Percentiles rank a stretch among this genome's conserved stretches.
Evolutionary conservation across 2,888 invertebrate species (phyloP).

Genomic region (Yponomeuta cagnagella): DNA sequence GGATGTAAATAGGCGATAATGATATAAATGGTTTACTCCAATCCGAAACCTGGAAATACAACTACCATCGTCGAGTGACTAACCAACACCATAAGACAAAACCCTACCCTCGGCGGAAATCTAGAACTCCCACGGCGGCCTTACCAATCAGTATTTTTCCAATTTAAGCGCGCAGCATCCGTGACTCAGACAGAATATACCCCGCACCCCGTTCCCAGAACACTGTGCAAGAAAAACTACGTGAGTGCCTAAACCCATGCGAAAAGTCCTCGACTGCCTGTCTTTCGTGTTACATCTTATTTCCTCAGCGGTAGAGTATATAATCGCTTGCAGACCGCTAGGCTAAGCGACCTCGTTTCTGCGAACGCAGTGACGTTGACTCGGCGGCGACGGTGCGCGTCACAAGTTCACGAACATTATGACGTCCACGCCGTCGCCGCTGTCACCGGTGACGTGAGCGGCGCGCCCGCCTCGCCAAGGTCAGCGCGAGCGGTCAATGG

Average conservation of each 20-base stretch:
- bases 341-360: neutral
- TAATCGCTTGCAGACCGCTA: neutral
- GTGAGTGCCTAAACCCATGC: neutral
- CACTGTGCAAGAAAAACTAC: neutral
- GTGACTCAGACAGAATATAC: neutral
- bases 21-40: too few species aligned
- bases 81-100: neutral
- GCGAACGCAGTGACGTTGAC: slow-evolving; percentile 6
- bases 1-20: too few species aligned
- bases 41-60: too few species aligned
- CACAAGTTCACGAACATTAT: neutral
- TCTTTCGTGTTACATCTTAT: neutral
- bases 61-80: neutral
- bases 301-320: neutral
- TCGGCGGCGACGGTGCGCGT: neutral
- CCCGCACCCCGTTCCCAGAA: neutral
- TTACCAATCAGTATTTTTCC: neutral
- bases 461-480: slow-evolving; percentile 32
- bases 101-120: neutral
- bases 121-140: neutral
- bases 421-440: slow-evolving; percentile 2
- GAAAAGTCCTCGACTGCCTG: neutral
- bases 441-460: slow-evolving; percentile 6
- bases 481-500: slow-evolving; percentile 35
- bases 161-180: neutral